Percentiles rank a stretch among this genome's conserved stretches.
Evolutionary conservation across 92 coral and sea anemone species (phyloP).

Genomic region (Parazoanthus atlanticus): DNA sequence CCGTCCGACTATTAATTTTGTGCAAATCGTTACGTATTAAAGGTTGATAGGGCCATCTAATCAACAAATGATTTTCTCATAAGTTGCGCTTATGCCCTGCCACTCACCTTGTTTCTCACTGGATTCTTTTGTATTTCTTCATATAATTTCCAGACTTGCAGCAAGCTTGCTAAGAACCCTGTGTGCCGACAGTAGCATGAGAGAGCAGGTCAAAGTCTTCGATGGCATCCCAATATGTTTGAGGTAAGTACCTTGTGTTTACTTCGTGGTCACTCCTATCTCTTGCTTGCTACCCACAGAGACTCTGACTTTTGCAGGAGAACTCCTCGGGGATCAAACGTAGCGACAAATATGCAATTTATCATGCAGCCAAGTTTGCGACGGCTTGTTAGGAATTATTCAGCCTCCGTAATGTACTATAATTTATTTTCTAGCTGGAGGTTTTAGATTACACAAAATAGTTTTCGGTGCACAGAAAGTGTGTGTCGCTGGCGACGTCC

Average conservation of each 20-base stretch:
- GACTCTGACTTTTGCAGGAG: neutral
- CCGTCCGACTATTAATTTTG: no score
- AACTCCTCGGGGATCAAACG: neutral
- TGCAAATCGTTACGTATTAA: no score
- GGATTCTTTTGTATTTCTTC: neutral
- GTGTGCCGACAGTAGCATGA: slow-evolving; percentile 87
- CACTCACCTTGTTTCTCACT: neutral
- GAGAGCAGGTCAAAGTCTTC: slow-evolving; percentile 95
- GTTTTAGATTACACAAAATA: no score
- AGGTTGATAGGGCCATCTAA: no score
- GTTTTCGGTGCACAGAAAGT: no score
- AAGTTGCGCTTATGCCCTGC: neutral
- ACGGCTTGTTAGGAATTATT: neutral
- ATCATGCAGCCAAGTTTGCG: neutral
- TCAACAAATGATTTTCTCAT: no score
- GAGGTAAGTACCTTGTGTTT: slow-evolving; percentile 60
- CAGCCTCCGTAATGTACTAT: no score
- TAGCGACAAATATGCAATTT: neutral
- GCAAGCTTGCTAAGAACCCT: slow-evolving; percentile 87
- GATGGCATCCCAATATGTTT: slow-evolving; percentile 97
- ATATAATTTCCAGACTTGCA: slow-evolving; percentile 65
- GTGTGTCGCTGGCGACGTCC: no score
- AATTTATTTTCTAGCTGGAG: no score
- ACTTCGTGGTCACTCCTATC: neutral
- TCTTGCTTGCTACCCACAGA: neutral